Conservation (phyloP, 2,797 vertebrate genomes). For the Atherinosoma microstoma region DNA sequence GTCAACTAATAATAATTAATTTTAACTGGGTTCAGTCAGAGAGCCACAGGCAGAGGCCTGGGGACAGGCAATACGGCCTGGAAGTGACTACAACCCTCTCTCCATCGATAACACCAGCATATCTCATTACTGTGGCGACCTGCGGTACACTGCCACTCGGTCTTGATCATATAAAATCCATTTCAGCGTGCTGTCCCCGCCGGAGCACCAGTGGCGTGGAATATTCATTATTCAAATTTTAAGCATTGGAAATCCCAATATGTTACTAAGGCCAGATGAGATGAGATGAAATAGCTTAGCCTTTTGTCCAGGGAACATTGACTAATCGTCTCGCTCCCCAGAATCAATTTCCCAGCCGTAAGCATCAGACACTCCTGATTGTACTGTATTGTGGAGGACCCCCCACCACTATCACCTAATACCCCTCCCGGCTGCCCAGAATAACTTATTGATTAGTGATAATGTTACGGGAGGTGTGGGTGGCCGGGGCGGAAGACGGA, state of each 20-base stretch:
- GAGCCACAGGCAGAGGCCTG: conserved; percentile 52
- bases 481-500: conserved; percentile 76
- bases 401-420: conserved; percentile 76
- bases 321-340: conserved; percentile 79
- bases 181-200: conserved; percentile 61
- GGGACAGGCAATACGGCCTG: conserved; percentile 68
- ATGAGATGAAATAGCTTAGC: conserved; percentile 84
- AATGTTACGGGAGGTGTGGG: conserved; percentile 80
- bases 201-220: conserved; percentile 61
- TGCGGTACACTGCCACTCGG: conserved; percentile 69
- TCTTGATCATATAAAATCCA: conserved; percentile 80
- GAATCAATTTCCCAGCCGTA: conserved; percentile 83
- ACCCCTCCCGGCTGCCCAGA: conserved; percentile 71
- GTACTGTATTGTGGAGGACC: conserved; percentile 81
- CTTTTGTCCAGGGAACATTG: conserved; percentile 83
- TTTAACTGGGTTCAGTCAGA: conserved; percentile 60
- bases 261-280: conserved; percentile 82
- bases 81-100: conserved; percentile 72
- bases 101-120: conserved; percentile 72
- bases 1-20: conserved; percentile 83
- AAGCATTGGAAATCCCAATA: conserved; percentile 83
- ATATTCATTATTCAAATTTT: conserved; percentile 86
- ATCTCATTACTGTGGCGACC: conserved; percentile 80
- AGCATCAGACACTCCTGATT: conserved; percentile 81
- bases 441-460: conserved; percentile 80